phyloP scores from a whole-genome alignment of 2,888 invertebrate species.

The Catocala fraxini region DNA sequence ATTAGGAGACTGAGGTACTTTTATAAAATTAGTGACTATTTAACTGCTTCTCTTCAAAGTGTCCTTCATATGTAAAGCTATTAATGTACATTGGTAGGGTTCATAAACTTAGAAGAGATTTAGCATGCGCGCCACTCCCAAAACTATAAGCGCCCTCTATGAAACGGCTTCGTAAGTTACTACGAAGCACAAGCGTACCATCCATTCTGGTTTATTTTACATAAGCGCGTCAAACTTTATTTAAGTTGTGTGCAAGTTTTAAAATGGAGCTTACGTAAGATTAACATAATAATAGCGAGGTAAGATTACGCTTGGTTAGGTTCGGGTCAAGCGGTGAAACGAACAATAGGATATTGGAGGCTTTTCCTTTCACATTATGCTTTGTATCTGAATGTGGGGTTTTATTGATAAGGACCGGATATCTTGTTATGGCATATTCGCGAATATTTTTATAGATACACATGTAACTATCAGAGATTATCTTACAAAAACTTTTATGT shows the following conservation, averaged over 20 bases:
- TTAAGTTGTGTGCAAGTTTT: slow-evolving; percentile 19
- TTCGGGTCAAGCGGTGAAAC: slow-evolving; percentile 16
- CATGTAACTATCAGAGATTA: too few relatives aligned
- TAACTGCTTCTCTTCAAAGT: too few relatives aligned
- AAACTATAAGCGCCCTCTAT: slow-evolving; percentile 21
- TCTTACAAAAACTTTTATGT: too few relatives aligned
- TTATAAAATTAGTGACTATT: too few relatives aligned
- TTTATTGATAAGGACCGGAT: slow-evolving; percentile 16
- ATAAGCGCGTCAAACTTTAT: slow-evolving; percentile 24
- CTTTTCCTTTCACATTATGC: slow-evolving; percentile 8
- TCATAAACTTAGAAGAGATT: slow-evolving; percentile 25
- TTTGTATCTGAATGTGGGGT: slow-evolving; percentile 11
- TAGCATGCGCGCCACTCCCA: slow-evolving; percentile 6
- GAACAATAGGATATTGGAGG: slow-evolving; percentile 23
- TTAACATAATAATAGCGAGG: slow-evolving; percentile 30
- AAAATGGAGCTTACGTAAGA: slow-evolving; percentile 28
- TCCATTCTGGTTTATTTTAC: slow-evolving; percentile 20
- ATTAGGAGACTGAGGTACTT: too few relatives aligned
- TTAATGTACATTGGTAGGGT: slow-evolving; percentile 8
- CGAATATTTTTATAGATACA: too few relatives aligned
- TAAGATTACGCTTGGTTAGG: slow-evolving; percentile 12
- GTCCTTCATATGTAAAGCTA: too few relatives aligned
- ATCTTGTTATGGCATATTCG: slow-evolving; percentile 7
- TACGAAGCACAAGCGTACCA: slow-evolving; percentile 18
- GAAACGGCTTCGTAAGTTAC: slow-evolving; percentile 18